Percentiles rank a stretch among this genome's conserved stretches.
phyloP scores from a whole-genome alignment of 2,888 invertebrate species.

The Drosophila heteroneura region DNA sequence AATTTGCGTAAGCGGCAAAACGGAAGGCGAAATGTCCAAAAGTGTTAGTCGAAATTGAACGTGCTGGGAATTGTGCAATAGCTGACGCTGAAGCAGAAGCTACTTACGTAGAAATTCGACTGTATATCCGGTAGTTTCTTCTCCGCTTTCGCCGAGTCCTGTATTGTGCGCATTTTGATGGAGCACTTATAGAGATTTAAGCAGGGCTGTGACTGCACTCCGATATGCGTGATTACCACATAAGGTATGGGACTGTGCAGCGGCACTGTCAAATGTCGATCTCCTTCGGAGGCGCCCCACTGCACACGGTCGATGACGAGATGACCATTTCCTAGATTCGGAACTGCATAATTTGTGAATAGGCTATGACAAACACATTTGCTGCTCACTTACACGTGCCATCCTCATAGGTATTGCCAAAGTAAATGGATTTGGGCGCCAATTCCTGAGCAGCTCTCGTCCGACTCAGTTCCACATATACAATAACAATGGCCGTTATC shows the following conservation, averaged over 20 bases:
- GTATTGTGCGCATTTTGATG: conserved; percentile 85
- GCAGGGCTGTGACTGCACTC: conserved; percentile 85
- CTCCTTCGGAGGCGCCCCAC: conserved; percentile 84
- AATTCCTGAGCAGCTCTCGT: conserved; percentile 33
- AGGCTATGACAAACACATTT: conserved; percentile 45
- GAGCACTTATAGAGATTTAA: conserved; percentile 85
- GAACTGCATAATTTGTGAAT: conserved; percentile 81
- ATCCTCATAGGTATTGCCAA: conserved; percentile 84
- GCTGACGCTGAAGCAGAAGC: neutral
- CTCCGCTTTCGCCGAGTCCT: conserved; percentile 85
- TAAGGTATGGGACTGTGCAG: conserved; percentile 85
- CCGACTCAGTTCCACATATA: conserved; percentile 79
- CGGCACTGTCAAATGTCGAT: conserved; percentile 60
- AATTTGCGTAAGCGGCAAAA: conserved; percentile 55
- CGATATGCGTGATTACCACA: conserved; percentile 87
- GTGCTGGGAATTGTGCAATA: conserved; percentile 40
- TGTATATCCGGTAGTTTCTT: conserved; percentile 86
- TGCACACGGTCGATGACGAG: conserved; percentile 83
- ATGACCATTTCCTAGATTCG: conserved; percentile 85
- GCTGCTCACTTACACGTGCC: conserved; percentile 83
- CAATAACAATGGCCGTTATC: conserved; percentile 72
- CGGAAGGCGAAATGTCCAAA: conserved; percentile 43
- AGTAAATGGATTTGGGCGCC: conserved; percentile 70
- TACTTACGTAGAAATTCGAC: conserved; percentile 84
- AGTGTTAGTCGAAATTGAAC: conserved; percentile 36